These are phyloP conservation scores for Chorisops tibialis DNA, from an alignment of 2,888 invertebrate genomes.

Conservation along the genomic window DNA sequence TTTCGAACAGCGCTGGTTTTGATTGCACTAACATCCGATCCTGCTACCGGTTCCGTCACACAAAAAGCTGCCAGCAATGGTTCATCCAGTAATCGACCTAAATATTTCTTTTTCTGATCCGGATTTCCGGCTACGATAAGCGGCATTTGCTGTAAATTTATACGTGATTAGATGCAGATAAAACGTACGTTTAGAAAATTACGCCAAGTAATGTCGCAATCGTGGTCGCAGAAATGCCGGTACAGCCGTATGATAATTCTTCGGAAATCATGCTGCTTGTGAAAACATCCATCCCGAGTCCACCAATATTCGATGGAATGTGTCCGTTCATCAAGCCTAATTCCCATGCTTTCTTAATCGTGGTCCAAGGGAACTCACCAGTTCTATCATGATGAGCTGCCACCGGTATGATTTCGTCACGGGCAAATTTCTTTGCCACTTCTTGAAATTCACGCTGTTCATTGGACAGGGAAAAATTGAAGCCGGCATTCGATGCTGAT, in stretches of 20 bases:
- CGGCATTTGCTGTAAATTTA: constrained; percentile 48
- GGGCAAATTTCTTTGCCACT: constrained; percentile 72
- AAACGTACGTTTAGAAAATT: no score
- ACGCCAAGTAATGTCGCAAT: background rate
- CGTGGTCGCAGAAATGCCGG: constrained; percentile 78
- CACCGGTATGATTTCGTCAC: constrained; percentile 87
- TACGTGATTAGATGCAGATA: background rate
- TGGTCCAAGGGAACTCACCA: constrained; percentile 92
- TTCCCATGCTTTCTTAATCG: constrained; percentile 89
- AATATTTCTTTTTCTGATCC: constrained; percentile 91
- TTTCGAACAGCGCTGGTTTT: constrained; percentile 91
- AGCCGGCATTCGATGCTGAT: background rate
- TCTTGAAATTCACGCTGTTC: constrained; percentile 50
- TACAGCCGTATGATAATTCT: constrained; percentile 88
- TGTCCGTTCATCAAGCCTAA: constrained; percentile 85
- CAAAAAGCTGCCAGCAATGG: constrained; percentile 90
- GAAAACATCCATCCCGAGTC: constrained; percentile 47
- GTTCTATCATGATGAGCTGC: constrained; percentile 86
- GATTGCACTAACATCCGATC: constrained; percentile 91
- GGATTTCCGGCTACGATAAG: constrained; percentile 60
- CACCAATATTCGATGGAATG: constrained; percentile 74
- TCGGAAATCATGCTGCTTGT: constrained; percentile 74
- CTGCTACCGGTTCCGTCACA: constrained; percentile 94
- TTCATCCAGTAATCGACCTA: constrained; percentile 85
- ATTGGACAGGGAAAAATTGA: constrained; percentile 44